Conservation (phyloP, 2,888 invertebrate species). For the Melanchra persicariae region DNA sequence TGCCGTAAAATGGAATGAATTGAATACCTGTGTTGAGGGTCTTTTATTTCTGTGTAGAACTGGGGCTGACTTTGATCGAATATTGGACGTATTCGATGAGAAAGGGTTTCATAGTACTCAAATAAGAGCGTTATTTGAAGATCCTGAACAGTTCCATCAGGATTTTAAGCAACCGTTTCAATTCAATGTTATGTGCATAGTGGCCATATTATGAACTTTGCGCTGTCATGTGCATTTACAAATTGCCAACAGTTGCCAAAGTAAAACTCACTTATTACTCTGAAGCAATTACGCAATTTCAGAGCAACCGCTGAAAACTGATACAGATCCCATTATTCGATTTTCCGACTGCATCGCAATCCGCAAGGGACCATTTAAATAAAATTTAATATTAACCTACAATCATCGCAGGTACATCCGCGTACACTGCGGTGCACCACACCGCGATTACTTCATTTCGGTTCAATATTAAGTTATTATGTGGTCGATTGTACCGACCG, state of each 20-base stretch:
- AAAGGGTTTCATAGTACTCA: not conserved
- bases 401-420: slow-evolving; percentile 19
- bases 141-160: not conserved
- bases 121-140: not conserved
- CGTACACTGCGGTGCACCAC: slow-evolving; percentile 46
- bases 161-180: not conserved
- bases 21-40: slow-evolving; percentile 60
- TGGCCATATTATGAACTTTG: too few relatives aligned
- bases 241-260: too few relatives aligned
- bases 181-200: too few relatives aligned
- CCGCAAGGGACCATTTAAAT: slow-evolving; percentile 52
- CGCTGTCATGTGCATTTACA: too few relatives aligned
- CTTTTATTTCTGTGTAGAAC: slow-evolving; percentile 38
- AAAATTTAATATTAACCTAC: slow-evolving; percentile 46
- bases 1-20: slow-evolving; percentile 63
- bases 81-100: not conserved
- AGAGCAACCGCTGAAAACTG: slow-evolving; percentile 3
- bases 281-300: slow-evolving; percentile 11
- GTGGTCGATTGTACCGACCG: slow-evolving; percentile 38
- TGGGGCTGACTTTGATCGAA: slow-evolving; percentile 23
- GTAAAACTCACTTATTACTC: too few relatives aligned
- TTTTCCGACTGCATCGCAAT: slow-evolving; percentile 29
- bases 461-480: slow-evolving; percentile 58
- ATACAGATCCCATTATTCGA: slow-evolving; percentile 22
- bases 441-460: slow-evolving; percentile 53